Base-by-base conservation (phyloP, 2,113 vertebrate genomes). In the Hippolais icterina region DNA sequence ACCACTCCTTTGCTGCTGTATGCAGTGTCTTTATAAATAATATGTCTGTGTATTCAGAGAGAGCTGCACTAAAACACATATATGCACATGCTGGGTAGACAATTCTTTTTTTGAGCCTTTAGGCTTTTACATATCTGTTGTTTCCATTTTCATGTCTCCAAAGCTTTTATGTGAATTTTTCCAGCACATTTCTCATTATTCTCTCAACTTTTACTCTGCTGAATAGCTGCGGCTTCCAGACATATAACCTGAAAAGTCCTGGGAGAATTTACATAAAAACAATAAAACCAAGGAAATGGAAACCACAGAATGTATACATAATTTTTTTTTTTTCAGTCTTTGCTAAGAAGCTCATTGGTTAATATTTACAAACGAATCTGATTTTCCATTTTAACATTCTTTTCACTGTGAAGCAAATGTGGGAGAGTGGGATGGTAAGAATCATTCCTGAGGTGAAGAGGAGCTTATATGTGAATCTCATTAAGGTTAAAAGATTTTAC, bases 151-250 rank as follows among this genome's bases (percentile, higher is more conserved):
- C 96, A 96, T 96, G 96, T 97, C 96, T 98, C 96, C 86, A 93
- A 97, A 97, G 94, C 94, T 98, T 98, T 98, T 98, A 98, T 97
- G 95, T 98, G 97, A 97, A 98, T 98, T 98, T 97, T 98, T 98
- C 96, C 94, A 97, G 96, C 97, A 97, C 95, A 96, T 98, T 98
- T 98, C 98, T 98, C 97, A 98, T 98, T 98, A 98, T 97, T 98
- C 97, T 97, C 89, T 93, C 90, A 94, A 66, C 84, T 96, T 95
- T 97, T 96, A 91, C 87, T 97, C 97, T 96, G 96, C 94, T 97
- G 93, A 87, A 94, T 98, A 97, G 94, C 97, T 98, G 94, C 53
- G 31, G 46, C 97, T 98, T 98, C 97, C 97, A 98, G 98, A 98
- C 98, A 90, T 97, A 98, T 95, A 98, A 98, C 90, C 93, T 96